phyloP scores from a whole-genome alignment of 2,113 vertebrate species.

The Sorex araneus region DNA sequence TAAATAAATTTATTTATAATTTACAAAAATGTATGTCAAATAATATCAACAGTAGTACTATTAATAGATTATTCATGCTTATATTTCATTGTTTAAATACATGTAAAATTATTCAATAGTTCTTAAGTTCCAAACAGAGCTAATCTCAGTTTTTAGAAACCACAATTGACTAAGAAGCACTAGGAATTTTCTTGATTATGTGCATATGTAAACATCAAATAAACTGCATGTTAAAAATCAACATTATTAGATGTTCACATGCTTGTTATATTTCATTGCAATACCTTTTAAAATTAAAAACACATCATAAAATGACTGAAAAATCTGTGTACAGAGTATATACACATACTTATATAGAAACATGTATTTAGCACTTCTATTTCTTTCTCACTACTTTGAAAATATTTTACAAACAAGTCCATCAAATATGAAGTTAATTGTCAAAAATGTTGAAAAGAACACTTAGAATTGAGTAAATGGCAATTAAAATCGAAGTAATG shows the following conservation, averaged over 20 bases:
- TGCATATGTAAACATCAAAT: background rate
- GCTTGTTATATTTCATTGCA: background rate
- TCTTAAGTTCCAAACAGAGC: background rate
- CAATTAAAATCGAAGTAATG: background rate
- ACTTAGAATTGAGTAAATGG: background rate
- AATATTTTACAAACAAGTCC: background rate
- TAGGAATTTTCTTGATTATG: background rate
- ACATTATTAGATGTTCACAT: background rate
- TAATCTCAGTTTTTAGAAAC: background rate
- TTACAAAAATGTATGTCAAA: background rate
- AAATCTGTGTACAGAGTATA: background rate
- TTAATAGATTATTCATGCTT: background rate
- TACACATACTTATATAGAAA: background rate
- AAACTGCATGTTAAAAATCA: background rate
- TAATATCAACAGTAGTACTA: background rate
- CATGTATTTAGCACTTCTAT: background rate
- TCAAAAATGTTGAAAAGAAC: background rate
- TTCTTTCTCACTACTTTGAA: background rate
- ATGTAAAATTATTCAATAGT: background rate
- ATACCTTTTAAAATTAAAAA: background rate
- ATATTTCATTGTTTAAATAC: background rate
- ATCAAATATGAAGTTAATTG: background rate
- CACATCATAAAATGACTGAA: background rate
- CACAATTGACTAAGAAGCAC: background rate
- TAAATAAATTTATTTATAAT: background rate